Percentiles rank a stretch among this genome's conserved stretches.
Evolutionary conservation across 2,113 vertebrate genomes (phyloP).

Genomic region (Talpa occidentalis): DNA sequence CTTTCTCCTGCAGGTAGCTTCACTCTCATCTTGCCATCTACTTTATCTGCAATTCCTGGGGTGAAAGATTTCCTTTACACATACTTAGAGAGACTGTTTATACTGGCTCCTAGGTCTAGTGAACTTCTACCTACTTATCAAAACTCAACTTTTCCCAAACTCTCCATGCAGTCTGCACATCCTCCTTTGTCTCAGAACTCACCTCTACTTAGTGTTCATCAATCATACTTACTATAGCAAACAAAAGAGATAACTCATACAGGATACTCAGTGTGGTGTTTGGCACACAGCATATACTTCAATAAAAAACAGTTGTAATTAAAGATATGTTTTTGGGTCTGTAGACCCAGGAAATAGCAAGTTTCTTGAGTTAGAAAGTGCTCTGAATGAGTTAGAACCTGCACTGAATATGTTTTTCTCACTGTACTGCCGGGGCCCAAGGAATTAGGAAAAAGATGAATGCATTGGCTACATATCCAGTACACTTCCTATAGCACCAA

Average conservation of each 20-base stretch:
- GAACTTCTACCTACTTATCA: too few relatives aligned
- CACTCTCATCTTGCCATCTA: too few relatives aligned
- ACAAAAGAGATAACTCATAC: neutral
- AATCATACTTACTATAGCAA: neutral
- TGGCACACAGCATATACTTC: neutral
- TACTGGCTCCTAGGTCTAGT: too few relatives aligned
- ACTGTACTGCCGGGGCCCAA: neutral
- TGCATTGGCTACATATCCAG: neutral
- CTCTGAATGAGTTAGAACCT: too few relatives aligned
- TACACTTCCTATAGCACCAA: neutral
- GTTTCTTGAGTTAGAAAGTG: neutral
- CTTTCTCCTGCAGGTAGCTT: too few relatives aligned
- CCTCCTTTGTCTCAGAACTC: neutral
- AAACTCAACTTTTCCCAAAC: too few relatives aligned
- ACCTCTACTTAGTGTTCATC: neutral
- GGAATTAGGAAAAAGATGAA: neutral
- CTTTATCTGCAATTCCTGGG: too few relatives aligned
- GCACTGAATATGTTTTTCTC: neutral
- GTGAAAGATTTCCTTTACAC: too few relatives aligned
- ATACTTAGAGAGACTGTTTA: too few relatives aligned
- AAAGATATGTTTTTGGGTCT: neutral
- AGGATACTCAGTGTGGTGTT: neutral
- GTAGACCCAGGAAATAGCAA: neutral
- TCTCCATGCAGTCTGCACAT: too few relatives aligned
- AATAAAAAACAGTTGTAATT: neutral